Conservation (phyloP, 2,888 invertebrate genomes). For the Cremastobaeus sp. region DNA sequence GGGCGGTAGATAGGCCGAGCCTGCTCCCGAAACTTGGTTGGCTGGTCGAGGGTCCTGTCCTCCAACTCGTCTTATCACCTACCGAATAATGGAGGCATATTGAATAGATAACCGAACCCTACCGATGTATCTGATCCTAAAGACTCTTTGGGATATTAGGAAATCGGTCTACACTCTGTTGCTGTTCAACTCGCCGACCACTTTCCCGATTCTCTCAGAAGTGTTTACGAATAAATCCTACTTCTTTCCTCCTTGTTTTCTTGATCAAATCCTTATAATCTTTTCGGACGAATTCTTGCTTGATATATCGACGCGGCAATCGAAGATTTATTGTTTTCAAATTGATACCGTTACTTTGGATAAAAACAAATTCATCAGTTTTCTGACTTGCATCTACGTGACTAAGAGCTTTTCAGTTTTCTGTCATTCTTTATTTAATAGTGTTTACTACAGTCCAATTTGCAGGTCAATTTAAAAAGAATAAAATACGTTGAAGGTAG, state of each 20-base stretch:
- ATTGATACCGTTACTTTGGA: too few relatives aligned
- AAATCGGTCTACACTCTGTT: constrained; percentile 67
- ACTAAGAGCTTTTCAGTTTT: too few relatives aligned
- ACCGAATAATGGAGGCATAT: constrained; percentile 77
- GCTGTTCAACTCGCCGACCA: constrained; percentile 50
- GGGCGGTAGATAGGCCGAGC: constrained; percentile 68
- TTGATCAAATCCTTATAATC: constrained; percentile 30
- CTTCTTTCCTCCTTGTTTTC: constrained; percentile 36
- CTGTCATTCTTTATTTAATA: too few relatives aligned
- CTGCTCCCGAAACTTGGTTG: constrained; percentile 56
- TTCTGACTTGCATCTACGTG: too few relatives aligned
- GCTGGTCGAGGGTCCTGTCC: constrained; percentile 62
- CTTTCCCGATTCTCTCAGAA: constrained; percentile 55
- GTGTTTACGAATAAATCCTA: constrained; percentile 61
- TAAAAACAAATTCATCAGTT: too few relatives aligned
- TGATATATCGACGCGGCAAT: background rate
- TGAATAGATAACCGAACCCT: constrained; percentile 76
- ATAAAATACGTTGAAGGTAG: background rate
- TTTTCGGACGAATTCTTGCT: constrained; percentile 1
- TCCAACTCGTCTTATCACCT: constrained; percentile 73
- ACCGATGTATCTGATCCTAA: constrained; percentile 74
- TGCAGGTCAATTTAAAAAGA: background rate
- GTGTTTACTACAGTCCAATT: too few relatives aligned
- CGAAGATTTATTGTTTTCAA: background rate
- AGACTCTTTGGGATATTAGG: constrained; percentile 74